Base-by-base conservation (phyloP, 2,888 invertebrate genomes). In the Cryptocheilus praepositus region DNA sequence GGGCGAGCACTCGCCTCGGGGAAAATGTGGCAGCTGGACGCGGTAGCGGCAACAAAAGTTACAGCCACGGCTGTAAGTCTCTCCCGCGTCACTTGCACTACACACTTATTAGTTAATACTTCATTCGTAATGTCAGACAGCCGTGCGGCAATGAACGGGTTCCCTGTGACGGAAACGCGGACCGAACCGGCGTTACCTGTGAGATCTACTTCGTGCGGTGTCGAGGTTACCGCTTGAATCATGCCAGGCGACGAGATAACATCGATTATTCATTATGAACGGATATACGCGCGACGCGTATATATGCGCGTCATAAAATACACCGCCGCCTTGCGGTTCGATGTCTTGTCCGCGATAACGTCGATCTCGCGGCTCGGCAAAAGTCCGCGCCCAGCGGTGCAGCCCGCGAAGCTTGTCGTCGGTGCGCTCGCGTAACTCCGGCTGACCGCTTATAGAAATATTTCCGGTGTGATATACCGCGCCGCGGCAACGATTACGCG, bases 181-280 rank as follows among this genome's bases (percentile, higher is more conserved):
- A 36, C n/a, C 28, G 16, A 55, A 22, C 4, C n/a, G 16, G 22
- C 15, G 25, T n/a, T 25, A 16, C 21, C 22, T 25, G 25, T 25
- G 16, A 53, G 53, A 22, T 25, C 0, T 53, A 36, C 55, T 55
- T 36, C 55, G 55, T 28, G 36, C 28, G 18, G 55, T 55, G 55
- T 55, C 55, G 28, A 36, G 36, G 55, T 55, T 36, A 55, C 36
- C 36, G 55, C 55, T 55, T 36, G 55, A 55, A 55, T 55, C 55
- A 55, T 36, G 55, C 28, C 36, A 28, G 36, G 18, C 55, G 28
- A 16, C 13, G 49, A 25, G 55, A 55, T 55, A 55, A 55, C 22
- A 55, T 55, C 55, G 55, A 55, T 55, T 36, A 15, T 55, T 18
- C 36, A 36, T n/a, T 18, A 36, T 25, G 19, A 36, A 36, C 36